phyloP scores from a whole-genome alignment of 2,797 vertebrate genomes.

The Lepus townsendii region DNA sequence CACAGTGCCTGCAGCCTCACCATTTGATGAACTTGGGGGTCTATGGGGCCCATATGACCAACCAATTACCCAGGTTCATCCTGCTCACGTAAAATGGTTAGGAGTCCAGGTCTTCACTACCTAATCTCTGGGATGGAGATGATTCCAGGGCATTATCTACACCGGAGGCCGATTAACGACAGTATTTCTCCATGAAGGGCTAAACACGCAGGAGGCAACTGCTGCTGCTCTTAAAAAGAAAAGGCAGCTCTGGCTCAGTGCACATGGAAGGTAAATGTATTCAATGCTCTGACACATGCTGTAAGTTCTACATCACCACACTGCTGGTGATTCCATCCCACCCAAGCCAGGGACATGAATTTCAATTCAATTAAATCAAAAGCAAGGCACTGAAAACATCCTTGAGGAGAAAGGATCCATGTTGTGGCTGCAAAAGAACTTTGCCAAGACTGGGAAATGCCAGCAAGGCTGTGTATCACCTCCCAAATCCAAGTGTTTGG shows the following conservation, averaged over 20 bases:
- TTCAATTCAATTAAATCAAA: constrained; percentile 31
- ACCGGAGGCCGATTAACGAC: background rate
- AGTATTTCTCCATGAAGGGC: background rate
- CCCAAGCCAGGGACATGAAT: background rate
- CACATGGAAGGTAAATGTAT: background rate
- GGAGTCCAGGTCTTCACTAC: background rate
- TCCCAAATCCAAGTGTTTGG: background rate
- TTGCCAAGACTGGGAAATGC: background rate
- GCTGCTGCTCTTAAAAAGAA: background rate
- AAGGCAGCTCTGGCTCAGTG: background rate
- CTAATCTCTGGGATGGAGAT: background rate
- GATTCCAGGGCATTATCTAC: background rate
- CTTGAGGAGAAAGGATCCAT: background rate
- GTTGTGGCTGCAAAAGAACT: background rate
- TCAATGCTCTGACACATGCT: background rate
- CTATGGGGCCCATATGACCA: background rate
- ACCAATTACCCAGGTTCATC: background rate
- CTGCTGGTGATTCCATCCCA: background rate
- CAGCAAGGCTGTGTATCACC: background rate
- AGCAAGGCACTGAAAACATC: constrained; percentile 11
- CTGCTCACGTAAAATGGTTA: background rate
- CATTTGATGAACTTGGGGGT: background rate
- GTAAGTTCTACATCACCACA: background rate
- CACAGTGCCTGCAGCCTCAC: background rate
- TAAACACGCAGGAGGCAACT: background rate